Conservation (phyloP, 2,797 vertebrate species). For the Chrosomus eos region DNA sequence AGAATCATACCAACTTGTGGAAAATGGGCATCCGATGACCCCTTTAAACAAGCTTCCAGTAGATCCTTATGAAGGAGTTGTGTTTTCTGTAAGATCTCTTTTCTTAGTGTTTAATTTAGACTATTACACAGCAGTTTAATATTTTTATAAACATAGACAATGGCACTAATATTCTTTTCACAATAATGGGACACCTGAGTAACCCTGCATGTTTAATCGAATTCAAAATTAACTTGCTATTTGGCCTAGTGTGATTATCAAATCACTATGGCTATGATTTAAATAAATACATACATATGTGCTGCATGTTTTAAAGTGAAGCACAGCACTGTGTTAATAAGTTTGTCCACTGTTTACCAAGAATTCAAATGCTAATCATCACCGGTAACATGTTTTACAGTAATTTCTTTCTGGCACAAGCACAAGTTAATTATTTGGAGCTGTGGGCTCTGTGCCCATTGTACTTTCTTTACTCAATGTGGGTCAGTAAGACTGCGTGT, state of each 20-base stretch:
- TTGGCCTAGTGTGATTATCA: background rate
- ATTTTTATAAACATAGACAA: background rate
- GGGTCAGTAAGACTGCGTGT: conserved; percentile 39
- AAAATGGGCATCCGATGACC: no score
- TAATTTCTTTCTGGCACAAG: conserved; percentile 7
- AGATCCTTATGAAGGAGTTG: background rate
- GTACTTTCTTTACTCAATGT: conserved; percentile 29
- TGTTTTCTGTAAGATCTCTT: background rate
- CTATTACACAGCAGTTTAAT: background rate
- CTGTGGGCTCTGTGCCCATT: conserved; percentile 1
- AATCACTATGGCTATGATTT: background rate
- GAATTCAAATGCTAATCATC: conserved; percentile 46
- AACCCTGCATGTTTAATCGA: background rate
- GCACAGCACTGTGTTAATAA: no score
- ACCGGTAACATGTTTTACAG: conserved; percentile 50
- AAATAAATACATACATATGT: background rate
- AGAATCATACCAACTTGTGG: no score
- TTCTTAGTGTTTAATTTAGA: background rate
- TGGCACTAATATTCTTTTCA: background rate
- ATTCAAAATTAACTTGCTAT: background rate
- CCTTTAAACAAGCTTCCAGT: background rate
- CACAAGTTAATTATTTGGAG: conserved; percentile 28
- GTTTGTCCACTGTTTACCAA: background rate
- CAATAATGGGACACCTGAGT: background rate
- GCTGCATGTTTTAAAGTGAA: background rate